A percentile compares a stretch with the other conserved stretches of the same genome.
phyloP scores from a whole-genome alignment of 2,797 vertebrate species.

The Phalloptychus januarius region DNA sequence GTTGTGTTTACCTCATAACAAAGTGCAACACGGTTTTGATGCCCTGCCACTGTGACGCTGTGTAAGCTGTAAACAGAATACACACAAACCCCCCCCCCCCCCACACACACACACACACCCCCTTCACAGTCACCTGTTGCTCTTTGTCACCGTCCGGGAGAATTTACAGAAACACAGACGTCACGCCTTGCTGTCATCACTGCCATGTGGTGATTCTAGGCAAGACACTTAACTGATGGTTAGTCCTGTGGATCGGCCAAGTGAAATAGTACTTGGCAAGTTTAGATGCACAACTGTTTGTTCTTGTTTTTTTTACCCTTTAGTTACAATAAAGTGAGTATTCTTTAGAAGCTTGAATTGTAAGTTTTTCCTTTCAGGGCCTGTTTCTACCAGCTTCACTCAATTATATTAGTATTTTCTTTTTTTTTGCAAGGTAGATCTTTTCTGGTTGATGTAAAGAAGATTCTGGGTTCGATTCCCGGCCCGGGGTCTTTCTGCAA shows the following conservation, averaged over 20 bases:
- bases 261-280: background rate
- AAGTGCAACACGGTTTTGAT: slow-evolving; percentile 64
- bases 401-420: too few relatives aligned
- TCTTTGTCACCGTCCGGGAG: background rate
- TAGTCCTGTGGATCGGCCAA: background rate
- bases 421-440: too few relatives aligned
- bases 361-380: background rate
- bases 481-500: too few relatives aligned
- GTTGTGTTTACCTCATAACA: slow-evolving; percentile 79
- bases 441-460: too few relatives aligned
- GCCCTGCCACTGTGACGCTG: slow-evolving; percentile 65
- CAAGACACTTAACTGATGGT: background rate
- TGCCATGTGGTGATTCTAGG: background rate
- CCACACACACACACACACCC: background rate
- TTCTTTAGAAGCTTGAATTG: background rate
- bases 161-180: slow-evolving; percentile 3
- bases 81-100: slow-evolving; percentile 8
- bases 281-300: background rate
- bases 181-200: background rate
- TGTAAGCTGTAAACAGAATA: slow-evolving; percentile 74
- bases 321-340: background rate
- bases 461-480: too few relatives aligned
- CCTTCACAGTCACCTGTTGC: slow-evolving; percentile 26
- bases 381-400: too few relatives aligned
- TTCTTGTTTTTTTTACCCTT: background rate